These are phyloP conservation scores for chimpanzee (Pan troglodytes) DNA, from an alignment of 2,113 vertebrate species.

Conservation along the genomic window DNA sequence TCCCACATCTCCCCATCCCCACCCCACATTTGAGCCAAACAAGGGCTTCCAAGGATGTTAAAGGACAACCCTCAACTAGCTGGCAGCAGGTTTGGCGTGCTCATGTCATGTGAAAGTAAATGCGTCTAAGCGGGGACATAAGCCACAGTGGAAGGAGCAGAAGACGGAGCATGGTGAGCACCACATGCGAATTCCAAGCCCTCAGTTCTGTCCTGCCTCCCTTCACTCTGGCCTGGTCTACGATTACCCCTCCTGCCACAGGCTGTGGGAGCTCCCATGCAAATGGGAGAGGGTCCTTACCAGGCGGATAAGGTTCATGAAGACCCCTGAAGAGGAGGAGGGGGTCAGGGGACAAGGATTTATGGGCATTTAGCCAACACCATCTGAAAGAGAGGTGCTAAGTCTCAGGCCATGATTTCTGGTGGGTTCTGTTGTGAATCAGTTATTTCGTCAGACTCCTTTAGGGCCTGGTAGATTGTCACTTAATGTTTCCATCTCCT, in stretches of 20 bases:
- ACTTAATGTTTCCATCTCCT: not conserved
- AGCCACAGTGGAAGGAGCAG: too few species aligned
- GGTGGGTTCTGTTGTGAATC: not conserved
- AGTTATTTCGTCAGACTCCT: not conserved
- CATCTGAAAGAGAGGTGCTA: not conserved
- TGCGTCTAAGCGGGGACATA: rapidly evolving
- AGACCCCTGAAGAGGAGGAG: not conserved
- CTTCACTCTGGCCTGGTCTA: not conserved
- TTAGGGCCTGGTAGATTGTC: not conserved
- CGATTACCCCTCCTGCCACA: too few species aligned
- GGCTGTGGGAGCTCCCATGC: too few species aligned
- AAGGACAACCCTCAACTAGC: not conserved
- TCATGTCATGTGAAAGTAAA: not conserved
- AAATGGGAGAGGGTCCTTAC: not conserved
- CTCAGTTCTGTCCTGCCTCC: not conserved
- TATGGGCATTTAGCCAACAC: not conserved
- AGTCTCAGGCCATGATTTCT: not conserved
- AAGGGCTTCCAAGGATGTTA: not conserved
- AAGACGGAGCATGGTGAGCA: rapidly evolving
- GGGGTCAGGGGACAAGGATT: not conserved
- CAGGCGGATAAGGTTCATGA: rapidly evolving
- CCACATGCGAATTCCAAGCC: too few species aligned
- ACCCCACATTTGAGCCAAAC: not conserved
- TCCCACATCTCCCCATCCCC: too few species aligned
- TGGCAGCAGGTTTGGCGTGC: not conserved